Percentiles rank a stretch among this genome's conserved stretches.
These are phyloP conservation scores for Silurus aristotelis DNA, from an alignment of 2,797 vertebrate genomes.

Conservation along the genomic window DNA sequence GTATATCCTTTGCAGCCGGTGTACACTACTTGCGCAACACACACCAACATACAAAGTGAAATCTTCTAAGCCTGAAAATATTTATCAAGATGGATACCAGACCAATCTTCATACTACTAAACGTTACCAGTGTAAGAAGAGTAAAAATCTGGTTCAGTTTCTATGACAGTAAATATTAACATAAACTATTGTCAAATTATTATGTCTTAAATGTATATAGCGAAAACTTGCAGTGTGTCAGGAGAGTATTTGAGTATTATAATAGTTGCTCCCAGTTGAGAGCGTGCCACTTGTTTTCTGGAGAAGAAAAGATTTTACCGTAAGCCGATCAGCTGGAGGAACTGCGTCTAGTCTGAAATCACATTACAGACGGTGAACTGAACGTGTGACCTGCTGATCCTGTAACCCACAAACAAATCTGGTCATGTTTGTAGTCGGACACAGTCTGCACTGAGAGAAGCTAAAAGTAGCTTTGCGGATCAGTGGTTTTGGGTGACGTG, in stretches of 20 bases:
- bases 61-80: background rate
- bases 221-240: background rate
- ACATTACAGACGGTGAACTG: background rate
- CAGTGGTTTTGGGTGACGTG: constrained; percentile 31
- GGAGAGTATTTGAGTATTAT: background rate
- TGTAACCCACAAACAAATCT: background rate
- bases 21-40: background rate
- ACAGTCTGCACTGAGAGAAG: constrained; percentile 24
- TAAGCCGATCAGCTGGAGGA: background rate
- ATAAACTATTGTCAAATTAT: background rate
- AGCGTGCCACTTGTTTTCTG: background rate
- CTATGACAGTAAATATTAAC: background rate
- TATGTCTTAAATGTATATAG: background rate
- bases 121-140: background rate
- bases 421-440: background rate
- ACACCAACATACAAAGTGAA: background rate
- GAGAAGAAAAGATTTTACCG: background rate
- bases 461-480: constrained; percentile 55
- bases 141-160: background rate
- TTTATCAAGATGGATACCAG: background rate
- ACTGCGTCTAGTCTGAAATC: background rate
- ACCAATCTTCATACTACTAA: background rate
- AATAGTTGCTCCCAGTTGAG: background rate
- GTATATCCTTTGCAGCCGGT: background rate
- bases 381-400: constrained; percentile 19